Conservation (phyloP, 2,113 vertebrate genomes). For the Bostrychus sinensis region DNA sequence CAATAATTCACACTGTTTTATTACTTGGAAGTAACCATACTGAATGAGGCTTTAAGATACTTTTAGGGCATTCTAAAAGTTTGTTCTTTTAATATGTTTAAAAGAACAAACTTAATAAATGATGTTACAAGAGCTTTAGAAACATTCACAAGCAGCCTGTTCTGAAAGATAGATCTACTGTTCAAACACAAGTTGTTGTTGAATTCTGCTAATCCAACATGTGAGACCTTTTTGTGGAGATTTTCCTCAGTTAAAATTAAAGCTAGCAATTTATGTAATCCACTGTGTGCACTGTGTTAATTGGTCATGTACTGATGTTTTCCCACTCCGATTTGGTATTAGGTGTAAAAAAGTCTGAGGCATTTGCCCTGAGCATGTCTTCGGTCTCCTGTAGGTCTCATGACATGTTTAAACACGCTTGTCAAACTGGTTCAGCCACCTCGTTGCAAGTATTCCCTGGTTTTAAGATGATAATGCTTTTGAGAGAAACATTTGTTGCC, state of each 20-base stretch:
- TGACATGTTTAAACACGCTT: constrained; percentile 63
- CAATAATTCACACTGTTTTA: too few relatives aligned
- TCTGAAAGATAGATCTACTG: not conserved
- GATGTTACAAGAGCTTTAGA: too few relatives aligned
- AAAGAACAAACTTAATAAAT: too few relatives aligned
- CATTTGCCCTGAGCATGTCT: constrained; percentile 26
- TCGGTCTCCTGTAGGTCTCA: constrained; percentile 26
- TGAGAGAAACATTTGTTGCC: constrained; percentile 4
- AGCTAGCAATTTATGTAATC: not conserved
- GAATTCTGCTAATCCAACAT: not conserved
- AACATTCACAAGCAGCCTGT: not conserved
- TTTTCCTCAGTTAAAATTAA: not conserved
- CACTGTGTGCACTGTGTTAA: not conserved
- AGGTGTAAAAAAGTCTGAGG: constrained; percentile 14
- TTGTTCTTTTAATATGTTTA: too few relatives aligned
- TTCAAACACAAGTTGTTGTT: not conserved
- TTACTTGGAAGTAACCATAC: too few relatives aligned
- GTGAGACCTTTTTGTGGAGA: not conserved
- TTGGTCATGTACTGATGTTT: not conserved
- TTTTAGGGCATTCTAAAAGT: too few relatives aligned
- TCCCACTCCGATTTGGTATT: not conserved
- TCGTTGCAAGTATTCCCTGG: constrained; percentile 21
- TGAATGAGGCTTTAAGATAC: too few relatives aligned
- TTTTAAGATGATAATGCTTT: constrained; percentile 41
- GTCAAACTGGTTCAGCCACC: constrained; percentile 72